Evolutionary conservation across 2,113 vertebrate genomes (phyloP), one percentile per base, ranked within the genome.

Genomic region (Tachuris rubrigastra): DNA sequence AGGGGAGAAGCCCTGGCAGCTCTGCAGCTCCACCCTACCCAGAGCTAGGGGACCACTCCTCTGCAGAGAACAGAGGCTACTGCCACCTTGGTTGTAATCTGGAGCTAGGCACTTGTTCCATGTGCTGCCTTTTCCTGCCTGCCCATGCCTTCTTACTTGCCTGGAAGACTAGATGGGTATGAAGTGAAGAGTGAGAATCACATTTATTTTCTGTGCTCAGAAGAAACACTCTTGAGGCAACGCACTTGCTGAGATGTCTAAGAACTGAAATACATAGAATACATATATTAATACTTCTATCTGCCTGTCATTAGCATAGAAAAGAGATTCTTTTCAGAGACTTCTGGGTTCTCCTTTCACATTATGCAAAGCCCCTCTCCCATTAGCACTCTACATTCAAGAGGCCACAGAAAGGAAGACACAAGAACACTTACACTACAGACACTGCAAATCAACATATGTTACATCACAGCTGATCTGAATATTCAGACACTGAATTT

Each of bases 31-130:
- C 53, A 85, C 14, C 52, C 9, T 35, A 39, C 21, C 35, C 69
- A 28, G 35, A 22, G 15, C 68, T 44, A 23, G 13, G 66, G 7
- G 28, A n/a, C 12, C 28, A 4, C 35, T 72, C 14, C 35, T 50
- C 76, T 25, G 22, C 59, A 39, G 41, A 5, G 0, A 66, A 30
- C 1, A 3, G 41, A 49, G 33, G 46, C 30, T 68, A 18, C 3
- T 2, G 41, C 1, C 0, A 0, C 28, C 21, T 23, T 19, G 14
- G 22, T 41, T 49, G 46, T 33, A 18, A 47, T 5, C 39, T 47
- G 39, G 16, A 83, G 41, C 21, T 10, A 35, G 7, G 8, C 22
- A 12, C 22, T 69, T 3, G 1, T 60, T 44, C 21, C n/a, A 41
- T 7, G 9, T 1, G 2, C 16, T 75, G 66, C 23, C 68, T 60